A percentile compares a stretch with the other conserved stretches of the same genome.
Evolutionary conservation across 2,113 vertebrate genomes (phyloP).

Genomic region (Colossoma macropomum): DNA sequence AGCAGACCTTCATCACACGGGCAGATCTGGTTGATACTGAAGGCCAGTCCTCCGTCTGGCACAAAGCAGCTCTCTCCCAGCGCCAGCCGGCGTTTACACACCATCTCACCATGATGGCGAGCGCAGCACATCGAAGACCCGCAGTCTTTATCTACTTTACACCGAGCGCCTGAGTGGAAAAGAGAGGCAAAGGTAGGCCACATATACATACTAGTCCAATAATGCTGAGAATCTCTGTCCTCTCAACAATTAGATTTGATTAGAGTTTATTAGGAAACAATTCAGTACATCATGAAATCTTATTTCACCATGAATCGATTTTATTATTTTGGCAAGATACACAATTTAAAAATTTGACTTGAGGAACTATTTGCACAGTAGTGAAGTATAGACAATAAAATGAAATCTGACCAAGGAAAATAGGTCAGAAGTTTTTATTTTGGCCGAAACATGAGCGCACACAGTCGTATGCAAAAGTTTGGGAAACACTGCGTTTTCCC

Average conservation of each 20-base stretch:
- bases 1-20: constrained; percentile 84
- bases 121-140: constrained; percentile 80
- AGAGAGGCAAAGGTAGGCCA: not conserved
- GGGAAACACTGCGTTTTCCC: too few species aligned
- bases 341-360: too few species aligned
- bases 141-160: constrained; percentile 83
- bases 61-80: constrained; percentile 79
- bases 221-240: not conserved
- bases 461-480: too few species aligned
- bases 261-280: too few species aligned
- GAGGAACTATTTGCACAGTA: not conserved
- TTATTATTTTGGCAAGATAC: too few species aligned
- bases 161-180: constrained; percentile 77
- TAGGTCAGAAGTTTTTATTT: too few species aligned
- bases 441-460: too few species aligned
- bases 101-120: constrained; percentile 83
- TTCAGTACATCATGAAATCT: too few species aligned
- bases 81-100: constrained; percentile 80
- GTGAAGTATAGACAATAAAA: too few species aligned
- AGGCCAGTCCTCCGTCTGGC: constrained; percentile 84
- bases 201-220: not conserved
- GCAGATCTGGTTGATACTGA: constrained; percentile 89
- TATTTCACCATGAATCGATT: too few species aligned
- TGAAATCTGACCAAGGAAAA: too few species aligned
- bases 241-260: not conserved